phyloP scores from a whole-genome alignment of 2,113 vertebrate genomes.

The Eurypyga helias region DNA sequence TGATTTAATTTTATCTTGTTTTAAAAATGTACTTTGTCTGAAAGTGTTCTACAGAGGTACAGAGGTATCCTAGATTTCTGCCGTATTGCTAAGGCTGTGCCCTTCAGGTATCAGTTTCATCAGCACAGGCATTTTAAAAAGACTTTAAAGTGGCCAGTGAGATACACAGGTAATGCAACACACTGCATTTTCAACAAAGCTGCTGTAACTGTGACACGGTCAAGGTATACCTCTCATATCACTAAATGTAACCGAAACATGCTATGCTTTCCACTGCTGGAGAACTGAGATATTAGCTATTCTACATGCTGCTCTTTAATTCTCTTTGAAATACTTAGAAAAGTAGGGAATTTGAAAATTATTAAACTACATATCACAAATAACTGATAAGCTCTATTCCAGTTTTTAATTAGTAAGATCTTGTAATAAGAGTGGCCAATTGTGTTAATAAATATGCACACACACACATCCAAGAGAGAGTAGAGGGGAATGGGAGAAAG shows the following conservation, averaged over 20 bases:
- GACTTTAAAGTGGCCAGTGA: background rate
- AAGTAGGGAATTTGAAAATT: background rate
- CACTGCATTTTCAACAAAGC: background rate
- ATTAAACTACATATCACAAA: background rate
- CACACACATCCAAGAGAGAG: background rate
- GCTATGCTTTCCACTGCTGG: background rate
- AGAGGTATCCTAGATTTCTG: background rate
- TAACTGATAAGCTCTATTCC: background rate
- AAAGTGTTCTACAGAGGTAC: background rate
- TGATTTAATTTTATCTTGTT: background rate
- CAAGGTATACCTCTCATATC: background rate
- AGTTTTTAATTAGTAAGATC: background rate
- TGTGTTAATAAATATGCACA: background rate
- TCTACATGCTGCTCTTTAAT: background rate
- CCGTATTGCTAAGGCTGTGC: background rate
- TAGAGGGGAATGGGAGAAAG: background rate
- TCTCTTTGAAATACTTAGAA: background rate
- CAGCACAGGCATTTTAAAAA: background rate
- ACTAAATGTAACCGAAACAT: background rate
- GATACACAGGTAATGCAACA: background rate
- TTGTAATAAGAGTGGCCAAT: background rate
- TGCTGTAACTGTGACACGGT: background rate
- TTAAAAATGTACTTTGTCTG: background rate
- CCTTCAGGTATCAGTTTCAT: conserved; percentile 21
- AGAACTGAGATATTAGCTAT: background rate